Evolutionary conservation across 2,888 invertebrate species (phyloP), one percentile per base, ranked within the genome.

Genomic region (Hybos culiciformis): DNA sequence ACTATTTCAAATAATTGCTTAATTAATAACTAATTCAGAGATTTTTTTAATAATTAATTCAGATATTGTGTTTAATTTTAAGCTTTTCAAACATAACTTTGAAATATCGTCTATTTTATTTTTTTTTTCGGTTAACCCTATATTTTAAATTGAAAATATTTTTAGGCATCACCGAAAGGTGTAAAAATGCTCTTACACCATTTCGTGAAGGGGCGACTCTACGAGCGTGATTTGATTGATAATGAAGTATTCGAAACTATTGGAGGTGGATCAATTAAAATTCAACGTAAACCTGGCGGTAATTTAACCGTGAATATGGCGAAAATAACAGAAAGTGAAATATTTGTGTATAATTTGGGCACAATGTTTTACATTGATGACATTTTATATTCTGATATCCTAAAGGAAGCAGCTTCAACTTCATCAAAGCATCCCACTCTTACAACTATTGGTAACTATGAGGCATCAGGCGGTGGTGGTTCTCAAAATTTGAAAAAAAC

Each of bases 281-380:
- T 77, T 36, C 65, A 65, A 26, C 64, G 72, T 26, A 61, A 65
- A 50, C 59, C 59, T 11, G 57, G 60, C 36, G 62, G 61, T 47
- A 73, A 70, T 50, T 67, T 69, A 43, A 67, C 67, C 29, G 67
- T 75, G 6, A 75, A 75, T 54, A 70, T 72, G 48, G 74, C 74
- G 12, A 66, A 69, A 50, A 72, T 76, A 32, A 69, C 73, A 17
- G 74, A 76, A 57, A 71, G 71, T 52, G 75, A 77, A 59, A 70
- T 75, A 18, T 77, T 75, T 54, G 75, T 77, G 31, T 77, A 77
- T 58, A 77, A 77, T 57, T 58, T 77, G 51, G 77, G 77, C 37
- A 77, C 75, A 45, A 75, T 77, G 74, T 76, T 73, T 58, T 75
- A 72, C 54, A 68, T 77, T 45, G 73, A 76, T 53, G 71, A 71